Percentiles rank a stretch among this genome's conserved stretches.
phyloP scores from a whole-genome alignment of 92 coral and sea anemone species.

The Parazoanthus darwini region DNA sequence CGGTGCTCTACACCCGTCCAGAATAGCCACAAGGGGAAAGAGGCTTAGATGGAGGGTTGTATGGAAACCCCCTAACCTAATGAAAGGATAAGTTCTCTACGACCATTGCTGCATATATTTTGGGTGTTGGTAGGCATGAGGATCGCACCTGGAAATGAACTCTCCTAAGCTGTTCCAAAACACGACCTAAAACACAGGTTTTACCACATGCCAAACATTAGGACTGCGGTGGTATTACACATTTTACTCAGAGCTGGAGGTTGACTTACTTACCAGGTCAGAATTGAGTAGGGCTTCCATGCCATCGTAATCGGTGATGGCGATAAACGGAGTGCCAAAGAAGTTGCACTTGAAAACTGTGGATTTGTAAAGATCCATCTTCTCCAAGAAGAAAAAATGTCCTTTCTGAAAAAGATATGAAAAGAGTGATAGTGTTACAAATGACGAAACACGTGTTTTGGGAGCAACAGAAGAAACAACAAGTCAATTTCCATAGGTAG shows the following conservation, averaged over 20 bases:
- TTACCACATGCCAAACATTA: neutral
- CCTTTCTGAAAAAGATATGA: constrained; percentile 63
- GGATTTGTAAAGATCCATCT: constrained; percentile 65
- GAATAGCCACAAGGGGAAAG: no score
- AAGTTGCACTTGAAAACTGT: constrained; percentile 83
- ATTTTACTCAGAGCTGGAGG: neutral
- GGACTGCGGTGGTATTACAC: neutral
- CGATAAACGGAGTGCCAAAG: constrained; percentile 80
- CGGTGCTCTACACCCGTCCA: no score
- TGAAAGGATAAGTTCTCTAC: no score
- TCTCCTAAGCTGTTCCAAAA: neutral
- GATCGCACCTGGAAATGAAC: neutral
- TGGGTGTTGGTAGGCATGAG: no score
- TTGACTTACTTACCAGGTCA: constrained; percentile 56
- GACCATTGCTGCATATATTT: no score
- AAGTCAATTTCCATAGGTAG: neutral
- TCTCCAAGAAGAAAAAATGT: constrained; percentile 73
- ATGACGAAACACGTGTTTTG: neutral
- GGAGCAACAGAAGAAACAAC: no score
- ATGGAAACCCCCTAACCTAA: no score
- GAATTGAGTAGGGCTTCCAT: constrained; percentile 64
- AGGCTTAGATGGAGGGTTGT: no score
- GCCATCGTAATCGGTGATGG: constrained; percentile 77
- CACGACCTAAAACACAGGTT: neutral
- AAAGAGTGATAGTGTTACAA: neutral